phyloP scores from a whole-genome alignment of 2,113 vertebrate species.

The Atractosteus spatula region DNA sequence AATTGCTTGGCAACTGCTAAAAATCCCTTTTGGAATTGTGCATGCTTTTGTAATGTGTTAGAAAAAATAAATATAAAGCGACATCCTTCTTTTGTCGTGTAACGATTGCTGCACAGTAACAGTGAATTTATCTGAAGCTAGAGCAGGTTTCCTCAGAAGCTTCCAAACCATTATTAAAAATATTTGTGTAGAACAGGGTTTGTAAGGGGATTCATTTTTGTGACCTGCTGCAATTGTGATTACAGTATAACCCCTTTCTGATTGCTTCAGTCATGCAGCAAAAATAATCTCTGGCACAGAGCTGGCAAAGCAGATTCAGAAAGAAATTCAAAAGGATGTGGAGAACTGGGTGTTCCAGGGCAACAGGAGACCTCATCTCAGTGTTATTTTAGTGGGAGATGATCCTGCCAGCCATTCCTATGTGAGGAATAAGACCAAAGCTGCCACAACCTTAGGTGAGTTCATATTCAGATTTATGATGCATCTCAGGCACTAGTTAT shows the following conservation, averaged over 20 bases:
- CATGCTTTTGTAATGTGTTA: no score
- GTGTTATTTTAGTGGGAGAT: slow-evolving; percentile 83
- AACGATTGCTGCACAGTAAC: background rate
- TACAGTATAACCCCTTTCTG: slow-evolving; percentile 24
- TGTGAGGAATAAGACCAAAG: slow-evolving; percentile 83
- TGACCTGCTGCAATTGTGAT: background rate
- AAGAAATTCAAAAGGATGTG: slow-evolving; percentile 80
- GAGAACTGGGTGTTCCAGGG: slow-evolving; percentile 74
- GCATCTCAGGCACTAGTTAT: no score
- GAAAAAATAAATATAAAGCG: no score
- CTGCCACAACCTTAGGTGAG: slow-evolving; percentile 81
- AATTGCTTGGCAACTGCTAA: no score
- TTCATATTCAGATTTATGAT: background rate
- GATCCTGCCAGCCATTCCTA: slow-evolving; percentile 85
- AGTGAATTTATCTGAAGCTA: background rate
- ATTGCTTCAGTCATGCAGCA: slow-evolving; percentile 67
- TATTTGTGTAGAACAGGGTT: background rate
- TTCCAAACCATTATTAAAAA: no score
- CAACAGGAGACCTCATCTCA: slow-evolving; percentile 84
- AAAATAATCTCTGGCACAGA: slow-evolving; percentile 80
- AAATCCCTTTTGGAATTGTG: no score
- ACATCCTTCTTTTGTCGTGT: background rate
- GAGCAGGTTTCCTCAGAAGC: no score
- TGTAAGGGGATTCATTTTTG: background rate
- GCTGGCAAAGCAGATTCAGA: slow-evolving; percentile 78